Conservation (phyloP, 2,797 vertebrate genomes). For the Sibirionetta formosa region DNA sequence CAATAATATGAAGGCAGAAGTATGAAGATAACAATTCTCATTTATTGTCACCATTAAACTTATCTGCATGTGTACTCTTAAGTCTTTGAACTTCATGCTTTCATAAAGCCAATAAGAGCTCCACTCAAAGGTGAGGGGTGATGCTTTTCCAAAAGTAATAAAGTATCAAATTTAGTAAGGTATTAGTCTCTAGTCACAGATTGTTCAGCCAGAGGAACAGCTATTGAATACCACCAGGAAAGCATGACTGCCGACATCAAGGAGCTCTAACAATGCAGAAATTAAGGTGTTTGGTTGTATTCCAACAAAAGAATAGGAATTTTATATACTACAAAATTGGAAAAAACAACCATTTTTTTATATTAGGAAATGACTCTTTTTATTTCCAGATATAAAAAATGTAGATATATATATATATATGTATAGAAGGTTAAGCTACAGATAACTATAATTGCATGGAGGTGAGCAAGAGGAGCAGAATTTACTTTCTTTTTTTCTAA, state of each 20-base stretch:
- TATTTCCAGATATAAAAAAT: neutral
- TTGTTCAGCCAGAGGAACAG: neutral
- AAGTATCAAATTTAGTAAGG: neutral
- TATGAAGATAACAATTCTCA: constrained; percentile 64
- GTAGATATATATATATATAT: neutral
- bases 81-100: constrained; percentile 45
- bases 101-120: constrained; percentile 31
- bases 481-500: neutral
- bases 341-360: neutral
- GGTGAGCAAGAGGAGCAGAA: neutral
- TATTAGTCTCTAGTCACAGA: neutral
- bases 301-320: neutral
- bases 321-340: neutral
- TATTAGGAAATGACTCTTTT: neutral
- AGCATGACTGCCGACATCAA: neutral
- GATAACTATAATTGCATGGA: neutral
- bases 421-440: neutral
- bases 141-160: constrained; percentile 37
- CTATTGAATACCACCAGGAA: neutral
- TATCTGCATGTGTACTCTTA: constrained; percentile 25
- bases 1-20: constrained; percentile 42
- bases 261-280: neutral
- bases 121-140: constrained; percentile 1
- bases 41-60: constrained; percentile 65
- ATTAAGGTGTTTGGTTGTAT: neutral